These are phyloP conservation scores for Amblyopsis rosae DNA, from an alignment of 2,113 vertebrate genomes.

Conservation along the genomic window DNA sequence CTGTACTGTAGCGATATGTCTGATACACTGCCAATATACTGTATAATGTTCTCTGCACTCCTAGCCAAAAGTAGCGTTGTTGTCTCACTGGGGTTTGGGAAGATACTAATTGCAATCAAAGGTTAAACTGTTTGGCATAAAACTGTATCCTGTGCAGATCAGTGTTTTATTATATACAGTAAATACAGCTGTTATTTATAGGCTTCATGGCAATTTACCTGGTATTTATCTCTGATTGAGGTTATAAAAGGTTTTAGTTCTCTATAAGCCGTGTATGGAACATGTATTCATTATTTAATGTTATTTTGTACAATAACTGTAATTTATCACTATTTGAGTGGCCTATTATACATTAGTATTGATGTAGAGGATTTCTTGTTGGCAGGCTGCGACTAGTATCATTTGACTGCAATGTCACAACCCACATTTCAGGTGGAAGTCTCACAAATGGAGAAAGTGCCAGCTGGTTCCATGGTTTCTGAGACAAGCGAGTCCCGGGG, in stretches of 20 bases:
- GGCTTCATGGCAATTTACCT: no score
- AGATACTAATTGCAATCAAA: no score
- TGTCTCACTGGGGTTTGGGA: no score
- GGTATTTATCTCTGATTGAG: neutral
- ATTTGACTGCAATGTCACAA: neutral
- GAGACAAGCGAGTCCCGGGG: conserved; percentile 83
- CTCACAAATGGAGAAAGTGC: conserved; percentile 96
- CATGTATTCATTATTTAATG: neutral
- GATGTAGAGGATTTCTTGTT: neutral
- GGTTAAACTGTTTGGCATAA: no score
- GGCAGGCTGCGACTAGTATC: neutral
- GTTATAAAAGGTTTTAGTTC: neutral
- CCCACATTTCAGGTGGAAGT: conserved; percentile 87
- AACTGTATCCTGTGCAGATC: no score
- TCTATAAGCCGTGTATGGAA: neutral
- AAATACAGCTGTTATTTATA: no score
- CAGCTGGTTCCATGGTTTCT: conserved; percentile 92
- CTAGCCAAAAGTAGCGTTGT: no score
- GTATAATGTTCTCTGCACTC: no score
- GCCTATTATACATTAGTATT: no score
- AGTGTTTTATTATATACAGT: no score
- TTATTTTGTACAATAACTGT: neutral
- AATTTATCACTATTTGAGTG: neutral
- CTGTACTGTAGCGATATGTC: no score
- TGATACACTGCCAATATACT: no score